Evolutionary conservation across 2,797 vertebrate genomes (phyloP), one percentile per base, ranked within the genome.

Genomic region (Glossophaga mutica): DNA sequence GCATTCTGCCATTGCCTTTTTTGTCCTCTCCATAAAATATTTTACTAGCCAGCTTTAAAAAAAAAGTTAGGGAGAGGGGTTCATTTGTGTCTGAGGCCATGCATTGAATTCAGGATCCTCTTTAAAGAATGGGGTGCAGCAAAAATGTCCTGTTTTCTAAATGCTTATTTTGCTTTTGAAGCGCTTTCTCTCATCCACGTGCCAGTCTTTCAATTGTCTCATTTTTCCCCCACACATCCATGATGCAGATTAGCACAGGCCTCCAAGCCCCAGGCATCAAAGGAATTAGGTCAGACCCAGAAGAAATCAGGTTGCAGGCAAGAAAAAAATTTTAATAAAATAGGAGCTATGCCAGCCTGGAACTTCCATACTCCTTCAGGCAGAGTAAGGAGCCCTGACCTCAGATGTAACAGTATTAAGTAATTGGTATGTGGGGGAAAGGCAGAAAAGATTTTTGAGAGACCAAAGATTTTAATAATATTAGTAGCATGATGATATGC

Each of bases 251-350:
- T 90, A 96, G 84, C 79, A 44, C 62, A 88, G 76, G 87, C 90
- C 93, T 96, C 85, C 68, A 37, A 95, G 91, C 94, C 97, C 65
- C 76, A 87, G 84, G 97, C 96, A 97, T 96, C 96, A 95, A 96
- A 97, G 93, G 94, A 98, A 97, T 97, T 96, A 97, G 97, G 97
- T 97, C 97, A 97, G 90, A 96, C 94, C 90, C 87, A 90, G 70
- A 97, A 97, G 97, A 98, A 96, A 97, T 90, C 96, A 96, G 94
- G 97, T 97, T 97, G 87, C 79, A 95, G 87, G 91, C 89, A 95
- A 97, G 84, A 68, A 91, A 88, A 93, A 90, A 96, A 6, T 18
- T 68, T 87, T 91, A 93, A 96, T 96, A 94, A 96, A 96, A 90
- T 85, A 96, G 91, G 89, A 95, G 96, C 71, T 89, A 94, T 52